Evolutionary conservation across 2,797 vertebrate species (phyloP).

Genomic region (Aphelocoma californica): DNA sequence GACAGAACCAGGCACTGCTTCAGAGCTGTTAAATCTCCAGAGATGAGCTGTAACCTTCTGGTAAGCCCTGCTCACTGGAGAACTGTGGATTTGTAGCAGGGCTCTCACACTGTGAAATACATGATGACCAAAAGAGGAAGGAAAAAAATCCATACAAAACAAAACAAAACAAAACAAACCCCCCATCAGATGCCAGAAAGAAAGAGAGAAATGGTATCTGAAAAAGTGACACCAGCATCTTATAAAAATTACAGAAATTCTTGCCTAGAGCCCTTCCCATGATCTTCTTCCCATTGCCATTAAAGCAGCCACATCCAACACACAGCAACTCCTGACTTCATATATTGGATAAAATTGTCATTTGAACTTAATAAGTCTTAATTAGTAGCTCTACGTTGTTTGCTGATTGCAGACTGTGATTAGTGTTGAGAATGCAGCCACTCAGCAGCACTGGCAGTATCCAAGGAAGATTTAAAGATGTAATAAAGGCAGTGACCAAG

Average conservation of each 20-base stretch:
- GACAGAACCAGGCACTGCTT: neutral
- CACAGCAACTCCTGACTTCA: neutral
- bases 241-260: neutral
- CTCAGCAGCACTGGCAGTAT: neutral
- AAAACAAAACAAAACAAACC: no score
- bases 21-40: neutral
- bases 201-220: neutral
- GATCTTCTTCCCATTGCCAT: neutral
- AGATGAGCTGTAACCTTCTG: neutral
- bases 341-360: neutral
- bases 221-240: neutral
- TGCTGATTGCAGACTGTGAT: neutral
- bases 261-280: neutral
- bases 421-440: neutral
- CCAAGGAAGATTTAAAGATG: conserved; percentile 10
- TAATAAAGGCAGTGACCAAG: neutral
- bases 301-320: neutral
- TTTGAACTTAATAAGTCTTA: neutral
- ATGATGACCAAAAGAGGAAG: neutral
- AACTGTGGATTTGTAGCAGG: neutral
- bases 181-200: neutral
- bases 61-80: neutral
- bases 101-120: neutral
- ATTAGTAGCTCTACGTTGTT: neutral
- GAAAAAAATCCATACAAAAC: no score